Base-by-base conservation (phyloP, 1,140 invertebrate genomes). In the Danaus plexippus region DNA sequence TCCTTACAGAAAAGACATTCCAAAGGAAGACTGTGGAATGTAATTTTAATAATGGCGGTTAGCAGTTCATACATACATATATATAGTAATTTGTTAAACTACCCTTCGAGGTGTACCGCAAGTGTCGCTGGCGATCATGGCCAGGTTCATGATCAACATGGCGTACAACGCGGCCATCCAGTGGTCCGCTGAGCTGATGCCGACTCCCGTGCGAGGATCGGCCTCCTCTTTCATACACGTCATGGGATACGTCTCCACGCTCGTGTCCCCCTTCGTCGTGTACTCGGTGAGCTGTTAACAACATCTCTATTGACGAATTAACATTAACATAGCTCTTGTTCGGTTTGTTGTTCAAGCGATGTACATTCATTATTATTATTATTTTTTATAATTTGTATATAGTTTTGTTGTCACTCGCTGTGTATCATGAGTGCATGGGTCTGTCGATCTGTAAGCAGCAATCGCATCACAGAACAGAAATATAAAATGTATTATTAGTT, bases 201-300 rank as follows among this genome's bases (percentile, higher is more conserved):
- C 92, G 0, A 92, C 92, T 0, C 90, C 91, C 8, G 91, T 92
- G 15, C 77, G 92, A 43, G 91, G 90, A 5, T 83, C 91, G 18
- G 91, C 91, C 53, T 89, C 91, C 73, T 89, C 89, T 42, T 78
- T 91, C 42, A 88, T 90, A 61, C 89, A 90, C 55, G 89, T 92
- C 46, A 88, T 89, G 43, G 90, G 91, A 1, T 85, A 78, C 55
- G 63, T 85, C 9, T 73, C 72, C 1, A 75, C 80, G 0, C 63
- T 80, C n/a, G 47, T 85, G 7, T 85, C 81, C 32, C 80, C 81
- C 0, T 85, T 75, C 52, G 71, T 83, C 13, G 80, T 85, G 0
- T 83, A 71, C 44, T 81, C 79, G 46, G 82, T 83, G 53, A 67
- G 71, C 57, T 7, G 22, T 53, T 45, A 9, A 32, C 7, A 1